Evolutionary conservation across 2,113 vertebrate genomes (phyloP), one percentile per base, ranked within the genome.

Genomic region (Terrapene triunguis): DNA sequence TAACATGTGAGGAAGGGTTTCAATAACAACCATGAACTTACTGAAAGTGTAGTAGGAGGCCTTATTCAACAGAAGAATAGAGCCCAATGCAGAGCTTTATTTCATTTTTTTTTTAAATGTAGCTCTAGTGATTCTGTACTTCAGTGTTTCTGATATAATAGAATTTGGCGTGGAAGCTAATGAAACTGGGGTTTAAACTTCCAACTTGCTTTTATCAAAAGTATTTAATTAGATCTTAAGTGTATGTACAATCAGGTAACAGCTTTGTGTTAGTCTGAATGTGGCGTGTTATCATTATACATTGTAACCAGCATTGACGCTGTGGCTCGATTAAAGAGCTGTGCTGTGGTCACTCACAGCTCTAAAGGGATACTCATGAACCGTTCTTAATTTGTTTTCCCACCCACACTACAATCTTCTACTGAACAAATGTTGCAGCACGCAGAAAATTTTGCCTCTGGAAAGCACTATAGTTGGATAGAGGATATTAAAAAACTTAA

Each of bases 391-490:
- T 80, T 55, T 12, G 72, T 95, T 90, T 24, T 85, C 1, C n/a
- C 16, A 4, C 22, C 7, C 62, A 59, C 11, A 8, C 6, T 38
- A 3, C 0, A 0, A 35, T 8, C 82, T 88, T 27, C 85, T 17
- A 19, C 8, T 25, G 22, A 92, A 57, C 62, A 5, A 85, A 78
- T 8, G 8, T 4, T 29, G 29, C 10, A 80, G 59, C 27, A 89
- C 21, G 50, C 4, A 80, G 2, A 65, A 4, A 2, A 82, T 89
- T 69, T 17, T 54, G 24, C 51, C 21, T 90, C 35, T 65, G 5
- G 38, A n/a, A 1, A 89, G 90, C 80, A 47, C 25, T 3, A 27
- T 0, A 0, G 1, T 4, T 22, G 8, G 7, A 59, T 89, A 84
- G 53, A 94, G 32, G 80, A 85, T 74, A 1, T 25, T 35, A 3